Base-by-base conservation (phyloP, 2,113 vertebrate species). In the Centrocercus urophasianus region DNA sequence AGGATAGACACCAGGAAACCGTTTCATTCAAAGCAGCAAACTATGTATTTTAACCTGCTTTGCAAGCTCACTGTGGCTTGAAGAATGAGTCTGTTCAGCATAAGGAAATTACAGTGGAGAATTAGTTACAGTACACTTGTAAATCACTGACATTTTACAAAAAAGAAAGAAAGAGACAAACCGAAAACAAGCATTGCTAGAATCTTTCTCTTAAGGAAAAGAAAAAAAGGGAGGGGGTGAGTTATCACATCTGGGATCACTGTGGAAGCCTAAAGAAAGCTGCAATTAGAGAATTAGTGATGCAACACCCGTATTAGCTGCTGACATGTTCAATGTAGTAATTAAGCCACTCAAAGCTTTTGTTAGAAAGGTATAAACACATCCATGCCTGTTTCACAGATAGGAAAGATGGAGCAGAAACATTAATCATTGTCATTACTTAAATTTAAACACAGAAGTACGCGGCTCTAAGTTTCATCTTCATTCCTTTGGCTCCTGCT, bases 81-180 rank as follows among this genome's bases (percentile, higher is more conserved):
- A 91, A 71, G 89, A 85, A 93, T 48, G 27, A 79, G 16, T 63
- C n/a, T 76, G 75, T 79, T 94, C 67, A 80, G 71, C 60, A 69
- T 21, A 75, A 85, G 67, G 20, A 84, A 91, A 83, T 75, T 63
- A 76, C 78, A 66, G 54, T 43, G 40, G 32, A 89, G 74, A 80
- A 40, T 87, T 50, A 76, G 66, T 79, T 75, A 89, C 13, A 73
- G 84, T 61, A 72, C 8, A 48, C 52, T 72, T 79, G 13, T 43
- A 65, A 75, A 89, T 22, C 52, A 48, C 47, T 80, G 56, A 59
- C 38, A 59, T 88, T 60, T 74, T 34, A 48, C 14, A 71, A 79
- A 57, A 56, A 73, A 59, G 16, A 59, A 60, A 78, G 48, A 14
- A 72, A 73, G 10, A 25, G 48, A 43, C 19, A 65, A 70, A n/a